phyloP scores from a whole-genome alignment of 1,140 invertebrate species.

The Calliopsis andreniformis region DNA sequence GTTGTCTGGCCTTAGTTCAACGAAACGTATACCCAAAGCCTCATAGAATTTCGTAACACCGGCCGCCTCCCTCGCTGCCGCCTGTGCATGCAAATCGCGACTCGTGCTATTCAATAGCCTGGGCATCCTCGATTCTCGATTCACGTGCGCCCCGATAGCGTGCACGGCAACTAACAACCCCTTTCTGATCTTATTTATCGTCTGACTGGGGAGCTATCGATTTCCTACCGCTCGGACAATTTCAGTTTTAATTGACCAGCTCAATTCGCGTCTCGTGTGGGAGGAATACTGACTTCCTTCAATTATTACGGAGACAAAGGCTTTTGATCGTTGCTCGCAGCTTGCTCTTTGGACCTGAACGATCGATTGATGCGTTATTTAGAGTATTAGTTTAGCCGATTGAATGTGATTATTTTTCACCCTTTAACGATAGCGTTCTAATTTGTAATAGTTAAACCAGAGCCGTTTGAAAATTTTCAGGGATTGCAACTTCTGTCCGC shows the following conservation, averaged over 20 bases:
- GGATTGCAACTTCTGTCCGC: too few relatives aligned
- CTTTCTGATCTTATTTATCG: constrained; percentile 36
- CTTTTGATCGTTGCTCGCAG: too few relatives aligned
- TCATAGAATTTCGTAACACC: constrained; percentile 32
- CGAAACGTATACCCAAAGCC: neutral
- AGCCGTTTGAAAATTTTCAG: too few relatives aligned
- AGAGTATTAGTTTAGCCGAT: too few relatives aligned
- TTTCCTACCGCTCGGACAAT: neutral
- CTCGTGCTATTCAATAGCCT: constrained; percentile 18
- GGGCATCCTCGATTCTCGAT: constrained; percentile 8
- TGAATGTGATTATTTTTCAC: too few relatives aligned
- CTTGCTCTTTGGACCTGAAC: too few relatives aligned
- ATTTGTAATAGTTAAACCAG: too few relatives aligned
- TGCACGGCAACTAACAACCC: constrained; percentile 14
- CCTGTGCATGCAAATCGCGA: constrained; percentile 28
- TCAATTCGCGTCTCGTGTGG: neutral
- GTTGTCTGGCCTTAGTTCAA: constrained; percentile 29
- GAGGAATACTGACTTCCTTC: neutral
- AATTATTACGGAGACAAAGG: too few relatives aligned
- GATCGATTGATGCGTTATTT: too few relatives aligned
- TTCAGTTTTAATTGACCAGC: neutral
- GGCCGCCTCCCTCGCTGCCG: neutral
- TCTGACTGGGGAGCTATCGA: neutral
- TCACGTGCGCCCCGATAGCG: constrained; percentile 19
- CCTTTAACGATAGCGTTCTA: too few relatives aligned